Evolutionary conservation across 2,888 invertebrate species (phyloP).

Genomic region (Pyrochroa serraticornis): DNA sequence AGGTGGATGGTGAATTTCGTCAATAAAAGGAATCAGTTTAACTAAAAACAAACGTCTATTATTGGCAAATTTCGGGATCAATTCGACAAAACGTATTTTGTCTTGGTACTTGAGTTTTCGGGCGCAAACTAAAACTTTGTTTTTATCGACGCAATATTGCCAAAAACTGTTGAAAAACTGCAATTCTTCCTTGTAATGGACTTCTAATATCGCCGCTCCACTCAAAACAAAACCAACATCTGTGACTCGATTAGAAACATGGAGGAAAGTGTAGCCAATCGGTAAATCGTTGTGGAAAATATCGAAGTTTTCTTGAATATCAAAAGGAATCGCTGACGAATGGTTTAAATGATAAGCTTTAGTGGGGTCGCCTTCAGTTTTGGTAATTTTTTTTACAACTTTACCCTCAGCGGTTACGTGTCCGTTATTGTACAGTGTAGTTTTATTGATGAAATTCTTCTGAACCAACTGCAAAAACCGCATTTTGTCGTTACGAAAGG

Average conservation of each 20-base stretch:
- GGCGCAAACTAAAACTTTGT: constrained; percentile 46
- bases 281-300: constrained; percentile 31
- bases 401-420: constrained; percentile 35
- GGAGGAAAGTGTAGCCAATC: constrained; percentile 39
- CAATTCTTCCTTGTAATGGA: constrained; percentile 37
- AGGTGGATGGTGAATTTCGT: constrained; percentile 32
- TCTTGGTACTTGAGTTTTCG: constrained; percentile 36
- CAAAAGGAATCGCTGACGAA: constrained; percentile 23
- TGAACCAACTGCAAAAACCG: constrained; percentile 36
- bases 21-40: constrained; percentile 37
- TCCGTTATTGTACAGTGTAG: constrained; percentile 32
- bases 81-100: constrained; percentile 37
- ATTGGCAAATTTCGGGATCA: constrained; percentile 38
- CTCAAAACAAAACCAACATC: constrained; percentile 37
- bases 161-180: constrained; percentile 45
- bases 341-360: neutral
- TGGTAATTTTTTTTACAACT: constrained; percentile 29
- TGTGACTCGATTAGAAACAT: constrained; percentile 38
- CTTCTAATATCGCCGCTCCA: constrained; percentile 34
- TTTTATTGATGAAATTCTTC: constrained; percentile 32
- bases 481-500: constrained; percentile 36
- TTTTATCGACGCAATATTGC: constrained; percentile 45
- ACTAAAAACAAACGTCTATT: constrained; percentile 30
- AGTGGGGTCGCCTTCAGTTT: neutral
- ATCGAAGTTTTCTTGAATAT: constrained; percentile 33